Evolutionary conservation across 2,797 vertebrate genomes (phyloP), one percentile per base, ranked within the genome.

Genomic region (Emydoidea blandingii): DNA sequence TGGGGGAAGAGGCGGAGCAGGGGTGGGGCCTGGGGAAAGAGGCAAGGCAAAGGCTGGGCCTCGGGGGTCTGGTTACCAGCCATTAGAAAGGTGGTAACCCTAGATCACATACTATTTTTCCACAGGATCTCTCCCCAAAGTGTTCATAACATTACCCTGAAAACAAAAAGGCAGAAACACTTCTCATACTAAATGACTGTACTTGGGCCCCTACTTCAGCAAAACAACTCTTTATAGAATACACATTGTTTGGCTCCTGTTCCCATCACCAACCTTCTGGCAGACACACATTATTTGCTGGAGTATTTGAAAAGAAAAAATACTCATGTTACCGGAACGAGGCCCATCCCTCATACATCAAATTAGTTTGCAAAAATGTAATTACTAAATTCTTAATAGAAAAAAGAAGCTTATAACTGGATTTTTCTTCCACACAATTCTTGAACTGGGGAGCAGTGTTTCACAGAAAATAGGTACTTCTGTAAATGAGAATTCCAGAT

Each of bases 91-190:
- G 9, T 54, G 54, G 54, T 23, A 54, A 54, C 21, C 54, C 23
- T 54, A 10, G 21, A 87, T 21, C 6, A 65, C 90, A 96, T 23
- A 0, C 2, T 8, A 34, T 88, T 83, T 50, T 89, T 88, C 57
- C 88, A 87, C 49, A 92, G 37, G 44, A 3, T 49, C 41, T 90
- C 94, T 88, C 81, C 31, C 25, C 31, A 65, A 91, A 90, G 3
- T 31, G 83, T 10, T 72, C 83, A 19, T 41, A 68, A 50, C 44
- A 91, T n/a, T 89, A 19, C 54, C 53, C 89, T 94, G 81, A 62
- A 87, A 95, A 92, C 72, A 41, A 65, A 91, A 93, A 92, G 65
- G 80, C 62, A 96, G 95, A 95, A 31, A 9, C n/a, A 91, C 93
- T 91, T 96, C 92, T 96, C 92, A 92, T 85, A 14, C 8, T 59